Conservation (phyloP, 1,140 invertebrate genomes). For the Zaprionus taronus region DNA sequence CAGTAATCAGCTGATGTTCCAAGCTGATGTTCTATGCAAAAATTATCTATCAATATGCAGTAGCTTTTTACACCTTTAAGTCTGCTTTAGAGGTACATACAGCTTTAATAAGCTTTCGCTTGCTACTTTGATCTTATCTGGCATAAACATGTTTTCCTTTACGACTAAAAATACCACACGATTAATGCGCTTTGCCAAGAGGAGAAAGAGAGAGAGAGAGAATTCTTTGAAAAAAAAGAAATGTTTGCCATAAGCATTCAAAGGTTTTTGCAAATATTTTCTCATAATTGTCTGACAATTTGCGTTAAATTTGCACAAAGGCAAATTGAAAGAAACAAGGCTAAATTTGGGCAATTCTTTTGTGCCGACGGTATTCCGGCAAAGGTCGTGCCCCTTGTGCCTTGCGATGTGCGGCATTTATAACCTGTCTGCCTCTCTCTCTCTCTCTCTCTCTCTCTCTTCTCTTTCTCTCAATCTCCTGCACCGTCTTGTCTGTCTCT, state of each 20-base stretch:
- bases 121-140: too few species aligned
- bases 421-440: background rate
- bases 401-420: constrained; percentile 2
- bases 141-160: background rate
- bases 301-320: constrained; percentile 1
- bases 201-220: background rate
- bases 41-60: too few species aligned
- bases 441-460: background rate
- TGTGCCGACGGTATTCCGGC: background rate
- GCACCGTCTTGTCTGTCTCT: background rate
- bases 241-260: background rate
- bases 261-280: constrained; percentile 4
- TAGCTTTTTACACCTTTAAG: too few species aligned
- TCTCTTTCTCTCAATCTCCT: background rate
- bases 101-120: too few species aligned
- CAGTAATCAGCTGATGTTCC: too few species aligned
- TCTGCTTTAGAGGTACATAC: too few species aligned
- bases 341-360: background rate
- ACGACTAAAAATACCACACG: background rate
- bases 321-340: background rate
- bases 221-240: background rate
- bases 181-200: background rate
- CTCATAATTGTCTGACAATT: constrained; percentile 5
- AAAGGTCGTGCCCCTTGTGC: background rate
- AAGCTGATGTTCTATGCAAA: too few species aligned